Evolutionary conservation across 2,113 vertebrate genomes (phyloP).

Genomic region (Hydrochoerus hydrochaeris): DNA sequence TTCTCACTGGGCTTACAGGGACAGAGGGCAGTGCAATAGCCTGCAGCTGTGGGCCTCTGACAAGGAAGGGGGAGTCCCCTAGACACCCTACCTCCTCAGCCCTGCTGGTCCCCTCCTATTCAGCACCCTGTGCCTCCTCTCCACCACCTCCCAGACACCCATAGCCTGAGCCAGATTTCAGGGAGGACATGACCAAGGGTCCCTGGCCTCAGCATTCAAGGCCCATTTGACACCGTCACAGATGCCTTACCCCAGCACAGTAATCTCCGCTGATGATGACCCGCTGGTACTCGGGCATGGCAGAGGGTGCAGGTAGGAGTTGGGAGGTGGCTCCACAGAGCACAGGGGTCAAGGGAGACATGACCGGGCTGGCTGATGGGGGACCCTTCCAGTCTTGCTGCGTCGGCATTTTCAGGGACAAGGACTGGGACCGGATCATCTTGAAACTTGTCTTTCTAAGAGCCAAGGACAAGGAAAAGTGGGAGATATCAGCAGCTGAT

Average conservation of each 20-base stretch:
- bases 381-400: slow-evolving; percentile 81
- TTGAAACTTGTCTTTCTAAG: slow-evolving; percentile 95
- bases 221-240: too few species aligned
- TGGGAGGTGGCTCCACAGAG: slow-evolving; percentile 59
- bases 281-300: slow-evolving; percentile 95
- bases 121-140: not conserved
- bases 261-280: slow-evolving; percentile 98
- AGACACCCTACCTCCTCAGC: not conserved
- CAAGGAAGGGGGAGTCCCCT: not conserved
- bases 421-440: slow-evolving; percentile 95
- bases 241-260: slow-evolving; percentile 95
- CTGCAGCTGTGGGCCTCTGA: not conserved
- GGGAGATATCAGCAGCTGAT: slow-evolving; percentile 58
- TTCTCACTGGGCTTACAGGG: not conserved
- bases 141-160: not conserved
- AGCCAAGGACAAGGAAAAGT: slow-evolving; percentile 72
- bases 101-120: not conserved
- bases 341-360: slow-evolving; percentile 82
- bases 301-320: slow-evolving; percentile 78
- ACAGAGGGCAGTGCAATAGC: not conserved
- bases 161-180: not conserved
- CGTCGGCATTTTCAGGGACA: slow-evolving; percentile 91
- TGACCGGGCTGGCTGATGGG: slow-evolving; percentile 79
- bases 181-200: not conserved
- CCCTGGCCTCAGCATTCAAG: not conserved